Evolutionary conservation across 2,888 invertebrate species (phyloP).

Genomic region (Andrena hattorfiana): DNA sequence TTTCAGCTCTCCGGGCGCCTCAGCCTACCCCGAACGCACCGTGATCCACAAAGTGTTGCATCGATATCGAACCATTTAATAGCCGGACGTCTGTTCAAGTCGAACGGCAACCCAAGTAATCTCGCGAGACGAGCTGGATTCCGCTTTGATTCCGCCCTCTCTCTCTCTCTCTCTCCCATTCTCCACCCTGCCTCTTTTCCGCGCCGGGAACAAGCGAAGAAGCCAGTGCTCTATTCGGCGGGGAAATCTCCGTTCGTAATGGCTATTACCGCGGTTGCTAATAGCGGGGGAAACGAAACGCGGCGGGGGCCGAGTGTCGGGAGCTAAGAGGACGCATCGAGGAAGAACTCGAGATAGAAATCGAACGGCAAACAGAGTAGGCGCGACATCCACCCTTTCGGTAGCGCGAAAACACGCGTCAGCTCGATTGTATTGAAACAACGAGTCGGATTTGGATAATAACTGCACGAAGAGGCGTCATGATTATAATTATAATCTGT

Average conservation of each 20-base stretch:
- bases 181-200: not conserved
- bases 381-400: not conserved
- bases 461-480: constrained; percentile 4
- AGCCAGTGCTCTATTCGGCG: constrained; percentile 55
- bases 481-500: constrained; percentile 49
- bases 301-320: constrained; percentile 60
- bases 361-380: not conserved
- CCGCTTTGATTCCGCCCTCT: constrained; percentile 19
- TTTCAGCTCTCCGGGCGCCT: not conserved
- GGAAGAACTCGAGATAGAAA: constrained; percentile 11
- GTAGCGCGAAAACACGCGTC: not conserved
- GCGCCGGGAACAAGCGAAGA: constrained; percentile 34
- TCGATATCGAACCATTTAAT: constrained; percentile 58
- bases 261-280: constrained; percentile 77
- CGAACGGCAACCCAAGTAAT: constrained; percentile 52
- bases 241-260: constrained; percentile 80
- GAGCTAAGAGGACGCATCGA: constrained; percentile 48
- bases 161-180: no score
- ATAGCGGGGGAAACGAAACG: constrained; percentile 64
- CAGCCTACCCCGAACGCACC: constrained; percentile 10
- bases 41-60: constrained; percentile 37
- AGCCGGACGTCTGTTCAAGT: constrained; percentile 46
- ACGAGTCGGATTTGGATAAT: constrained; percentile 6
- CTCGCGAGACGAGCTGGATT: constrained; percentile 44
- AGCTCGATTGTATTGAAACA: not conserved